Conservation (phyloP, 92 coral and sea anemone species). For the Umimayanthus kanabou region DNA sequence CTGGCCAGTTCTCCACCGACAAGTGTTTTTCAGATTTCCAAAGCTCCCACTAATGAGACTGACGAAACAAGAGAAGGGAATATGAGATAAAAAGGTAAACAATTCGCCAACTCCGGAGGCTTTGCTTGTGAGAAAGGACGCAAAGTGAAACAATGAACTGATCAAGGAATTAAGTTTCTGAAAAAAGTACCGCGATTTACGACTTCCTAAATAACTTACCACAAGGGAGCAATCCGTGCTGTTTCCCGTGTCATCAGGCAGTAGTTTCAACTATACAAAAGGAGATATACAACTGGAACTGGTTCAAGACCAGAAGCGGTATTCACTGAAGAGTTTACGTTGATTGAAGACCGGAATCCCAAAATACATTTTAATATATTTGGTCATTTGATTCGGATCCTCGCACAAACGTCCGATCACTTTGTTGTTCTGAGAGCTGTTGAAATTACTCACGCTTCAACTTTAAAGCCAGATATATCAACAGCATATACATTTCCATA, state of each 20-base stretch:
- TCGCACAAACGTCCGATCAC: neutral
- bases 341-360: neutral
- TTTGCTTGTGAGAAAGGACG: neutral
- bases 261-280: neutral
- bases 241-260: neutral
- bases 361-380: too few species aligned
- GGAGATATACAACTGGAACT: neutral
- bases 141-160: neutral
- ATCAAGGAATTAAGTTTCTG: neutral
- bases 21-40: conserved; percentile 11
- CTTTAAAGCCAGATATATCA: neutral
- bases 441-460: neutral
- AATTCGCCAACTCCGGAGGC: neutral
- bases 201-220: conserved; percentile 5
- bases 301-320: neutral
- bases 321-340: neutral
- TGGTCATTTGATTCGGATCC: neutral
- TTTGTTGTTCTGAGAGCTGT: neutral
- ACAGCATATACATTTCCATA: neutral
- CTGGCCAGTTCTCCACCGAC: neutral
- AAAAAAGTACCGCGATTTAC: conserved; percentile 6
- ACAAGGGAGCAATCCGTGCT: neutral
- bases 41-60: conserved; percentile 4
- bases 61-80: neutral
- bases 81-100: neutral